These are phyloP conservation scores for Astropecten irregularis DNA, from an alignment of 53 echinoderm and acorn worm genomes.

Conservation along the genomic window DNA sequence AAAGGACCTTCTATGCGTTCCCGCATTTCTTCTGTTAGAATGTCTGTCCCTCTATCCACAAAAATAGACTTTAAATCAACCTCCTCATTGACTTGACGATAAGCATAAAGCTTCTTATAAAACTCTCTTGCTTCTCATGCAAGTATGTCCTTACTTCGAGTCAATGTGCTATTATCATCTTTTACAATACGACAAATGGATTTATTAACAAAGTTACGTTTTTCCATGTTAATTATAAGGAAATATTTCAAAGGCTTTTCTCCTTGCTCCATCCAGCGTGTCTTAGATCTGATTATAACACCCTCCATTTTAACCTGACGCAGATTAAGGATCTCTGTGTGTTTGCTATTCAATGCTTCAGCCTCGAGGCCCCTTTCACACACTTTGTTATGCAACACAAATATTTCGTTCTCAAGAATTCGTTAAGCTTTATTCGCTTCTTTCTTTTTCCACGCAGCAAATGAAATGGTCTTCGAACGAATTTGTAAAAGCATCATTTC, in stretches of 20 bases:
- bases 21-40: neutral
- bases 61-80: slow-evolving; percentile 2
- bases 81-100: neutral
- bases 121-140: neutral
- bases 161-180: neutral
- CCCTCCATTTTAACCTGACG: neutral
- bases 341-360: neutral
- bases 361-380: neutral
- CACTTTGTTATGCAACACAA: neutral
- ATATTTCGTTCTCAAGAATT: neutral
- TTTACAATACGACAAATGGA: neutral
- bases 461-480: neutral
- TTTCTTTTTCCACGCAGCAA: neutral
- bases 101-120: slow-evolving; percentile 17
- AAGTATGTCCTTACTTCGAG: slow-evolving; percentile 1
- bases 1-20: neutral
- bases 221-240: neutral
- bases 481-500: neutral
- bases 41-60: neutral
- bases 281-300: neutral
- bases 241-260: neutral
- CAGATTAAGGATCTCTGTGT: neutral
- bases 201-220: neutral
- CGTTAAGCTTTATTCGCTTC: neutral
- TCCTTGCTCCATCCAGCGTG: neutral